Evolutionary conservation across 2,888 invertebrate species (phyloP), one percentile per base, ranked within the genome.

Genomic region (Caenorhabditis angaria): DNA sequence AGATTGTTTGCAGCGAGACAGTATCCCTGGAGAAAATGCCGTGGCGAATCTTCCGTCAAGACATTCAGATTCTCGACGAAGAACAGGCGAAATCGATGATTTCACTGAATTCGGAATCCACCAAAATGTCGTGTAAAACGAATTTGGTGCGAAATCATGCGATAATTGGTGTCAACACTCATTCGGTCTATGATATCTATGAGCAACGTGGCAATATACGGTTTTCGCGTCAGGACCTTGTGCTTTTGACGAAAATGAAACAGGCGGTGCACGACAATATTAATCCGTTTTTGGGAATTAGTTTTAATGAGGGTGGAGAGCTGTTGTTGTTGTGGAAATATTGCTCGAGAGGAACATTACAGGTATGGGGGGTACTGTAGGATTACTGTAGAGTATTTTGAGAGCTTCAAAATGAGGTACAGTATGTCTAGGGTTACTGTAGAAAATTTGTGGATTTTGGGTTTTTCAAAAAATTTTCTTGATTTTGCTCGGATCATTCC

Each of bases 181-280:
- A 82, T 57, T 73, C 77, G 5, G 62, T 77, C 20, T 82, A 72
- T 57, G 73, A 77, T 54, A 28, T 68, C 12, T 80, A 74, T 51
- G 74, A 70, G 28, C 82, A 80, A 56, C 48, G 75, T 35, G 56
- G 71, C 47, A 62, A 58, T 5, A 78, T 82, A 54, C 61, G 58
- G n/a, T 78, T 82, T 67, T 56, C 55, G n/a, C 56, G 77, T 22
- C 27, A 58, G 0, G 82, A 82, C 32, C 50, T 82, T 24, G n/a
- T 58, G 20, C 55, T 82, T 41, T 56, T 82, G 57, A 77, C 71
- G 18, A 73, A 65, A 90, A 90, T 97, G 88, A 92, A 96, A 62
- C 96, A 96, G 89, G 90, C 96, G 84, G 92, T 95, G 47, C 96
- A 97, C 90, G 94, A 95, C 89, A 96, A 97, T 89, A 91, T 97